phyloP scores from a whole-genome alignment of 2,888 invertebrate species.

The Lasioglossum vierecki region DNA sequence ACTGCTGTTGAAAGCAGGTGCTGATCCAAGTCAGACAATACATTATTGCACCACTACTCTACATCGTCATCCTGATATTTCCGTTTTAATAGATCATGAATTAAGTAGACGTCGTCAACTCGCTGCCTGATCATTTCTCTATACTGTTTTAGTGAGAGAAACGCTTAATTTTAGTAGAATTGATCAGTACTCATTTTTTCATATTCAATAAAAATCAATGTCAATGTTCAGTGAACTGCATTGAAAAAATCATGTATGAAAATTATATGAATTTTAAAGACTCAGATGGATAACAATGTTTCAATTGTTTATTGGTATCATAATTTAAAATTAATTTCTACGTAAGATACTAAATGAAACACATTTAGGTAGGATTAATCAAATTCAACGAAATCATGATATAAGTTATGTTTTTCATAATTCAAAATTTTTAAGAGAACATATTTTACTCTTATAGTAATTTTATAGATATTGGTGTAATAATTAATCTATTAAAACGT shows the following conservation, averaged over 20 bases:
- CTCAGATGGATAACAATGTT: background rate
- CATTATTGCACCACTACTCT: conserved; percentile 70
- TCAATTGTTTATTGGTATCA: background rate
- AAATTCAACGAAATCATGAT: background rate
- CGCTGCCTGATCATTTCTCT: conserved; percentile 68
- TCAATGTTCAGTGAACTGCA: background rate
- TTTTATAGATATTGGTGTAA: background rate
- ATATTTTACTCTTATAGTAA: background rate
- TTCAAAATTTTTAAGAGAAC: background rate
- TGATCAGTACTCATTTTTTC: background rate
- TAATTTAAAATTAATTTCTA: background rate
- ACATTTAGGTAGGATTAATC: background rate
- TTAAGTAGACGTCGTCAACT: conserved; percentile 77
- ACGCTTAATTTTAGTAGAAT: conserved; percentile 7
- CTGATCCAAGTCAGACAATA: conserved; percentile 73
- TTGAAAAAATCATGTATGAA: background rate
- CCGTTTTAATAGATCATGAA: conserved; percentile 74
- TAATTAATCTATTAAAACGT: background rate
- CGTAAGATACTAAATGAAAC: background rate
- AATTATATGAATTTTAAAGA: background rate
- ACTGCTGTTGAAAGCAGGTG: conserved; percentile 75
- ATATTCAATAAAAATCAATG: conserved; percentile 14
- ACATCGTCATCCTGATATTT: conserved; percentile 76
- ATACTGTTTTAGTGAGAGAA: background rate
- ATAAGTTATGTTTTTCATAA: background rate